A percentile compares a stretch with the other conserved stretches of the same genome.
phyloP scores from a whole-genome alignment of 2,113 vertebrate genomes.

The Sminthopsis crassicaudata region DNA sequence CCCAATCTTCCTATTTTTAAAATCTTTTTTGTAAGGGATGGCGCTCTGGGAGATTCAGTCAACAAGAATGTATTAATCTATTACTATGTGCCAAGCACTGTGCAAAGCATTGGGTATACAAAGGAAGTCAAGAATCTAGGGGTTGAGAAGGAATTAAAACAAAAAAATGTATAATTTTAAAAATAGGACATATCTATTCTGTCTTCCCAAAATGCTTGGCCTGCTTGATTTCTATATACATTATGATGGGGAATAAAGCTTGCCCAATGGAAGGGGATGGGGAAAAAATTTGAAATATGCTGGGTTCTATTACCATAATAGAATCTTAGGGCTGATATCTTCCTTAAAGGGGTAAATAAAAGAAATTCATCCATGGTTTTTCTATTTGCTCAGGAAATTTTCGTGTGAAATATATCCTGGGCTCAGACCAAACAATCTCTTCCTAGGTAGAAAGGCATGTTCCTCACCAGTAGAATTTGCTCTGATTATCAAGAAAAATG shows the following conservation, averaged over 20 bases:
- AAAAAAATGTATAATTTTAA: not conserved
- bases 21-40: not conserved
- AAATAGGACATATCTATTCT: not conserved
- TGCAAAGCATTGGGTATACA: not conserved
- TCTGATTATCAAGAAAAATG: not conserved
- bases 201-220: not conserved
- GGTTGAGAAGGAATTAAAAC: not conserved
- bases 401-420: not conserved
- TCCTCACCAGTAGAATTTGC: not conserved
- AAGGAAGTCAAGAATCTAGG: not conserved
- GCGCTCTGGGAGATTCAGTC: not conserved
- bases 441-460: not conserved
- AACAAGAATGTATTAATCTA: not conserved
- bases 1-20: not conserved
- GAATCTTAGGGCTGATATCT: not conserved
- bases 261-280: not conserved
- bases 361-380: not conserved
- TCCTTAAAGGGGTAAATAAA: not conserved
- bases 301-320: not conserved
- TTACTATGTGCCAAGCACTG: not conserved
- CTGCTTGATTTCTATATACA: not conserved
- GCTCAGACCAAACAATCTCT: not conserved
- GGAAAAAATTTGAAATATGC: not conserved
- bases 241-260: not conserved
- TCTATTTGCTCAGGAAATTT: not conserved